These are phyloP conservation scores for Merodon equestris DNA, from an alignment of 2,888 invertebrate genomes.

Conservation along the genomic window DNA sequence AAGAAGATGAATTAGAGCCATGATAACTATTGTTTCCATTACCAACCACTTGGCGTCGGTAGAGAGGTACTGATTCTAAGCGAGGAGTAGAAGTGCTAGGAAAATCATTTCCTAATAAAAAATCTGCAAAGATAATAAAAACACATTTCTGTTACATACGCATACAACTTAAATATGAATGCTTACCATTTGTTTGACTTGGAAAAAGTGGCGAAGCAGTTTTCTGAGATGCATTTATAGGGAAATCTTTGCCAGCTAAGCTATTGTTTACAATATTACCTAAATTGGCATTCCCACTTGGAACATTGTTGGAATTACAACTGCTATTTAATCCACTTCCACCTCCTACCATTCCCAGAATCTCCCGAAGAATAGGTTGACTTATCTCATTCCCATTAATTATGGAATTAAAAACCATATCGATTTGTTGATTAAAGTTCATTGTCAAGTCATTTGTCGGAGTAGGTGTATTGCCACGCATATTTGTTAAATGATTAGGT, in stretches of 20 bases:
- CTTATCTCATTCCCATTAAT: constrained; percentile 78
- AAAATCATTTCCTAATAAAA: constrained; percentile 57
- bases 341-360: constrained; percentile 76
- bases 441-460: constrained; percentile 71
- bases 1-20: constrained; percentile 69
- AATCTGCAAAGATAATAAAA: constrained; percentile 33
- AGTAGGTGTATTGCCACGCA: constrained; percentile 67
- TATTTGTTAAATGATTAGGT: constrained; percentile 18
- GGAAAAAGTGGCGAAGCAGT: constrained; percentile 50
- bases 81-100: constrained; percentile 67
- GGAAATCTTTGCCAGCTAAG: constrained; percentile 48
- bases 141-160: no score
- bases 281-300: constrained; percentile 45
- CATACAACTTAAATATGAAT: no score
- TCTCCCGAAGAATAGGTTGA: constrained; percentile 77
- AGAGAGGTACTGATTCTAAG: constrained; percentile 79
- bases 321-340: constrained; percentile 36
- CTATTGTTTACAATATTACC: constrained; percentile 30
- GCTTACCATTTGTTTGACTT: constrained; percentile 56
- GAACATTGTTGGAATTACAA: constrained; percentile 48
- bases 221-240: constrained; percentile 48
- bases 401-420: constrained; percentile 78
- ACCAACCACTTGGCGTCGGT: constrained; percentile 79
- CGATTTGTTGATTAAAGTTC: constrained; percentile 78
- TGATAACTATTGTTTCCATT: constrained; percentile 72